phyloP scores from a whole-genome alignment of 1,140 invertebrate genomes.

The Eumaeus atala region DNA sequence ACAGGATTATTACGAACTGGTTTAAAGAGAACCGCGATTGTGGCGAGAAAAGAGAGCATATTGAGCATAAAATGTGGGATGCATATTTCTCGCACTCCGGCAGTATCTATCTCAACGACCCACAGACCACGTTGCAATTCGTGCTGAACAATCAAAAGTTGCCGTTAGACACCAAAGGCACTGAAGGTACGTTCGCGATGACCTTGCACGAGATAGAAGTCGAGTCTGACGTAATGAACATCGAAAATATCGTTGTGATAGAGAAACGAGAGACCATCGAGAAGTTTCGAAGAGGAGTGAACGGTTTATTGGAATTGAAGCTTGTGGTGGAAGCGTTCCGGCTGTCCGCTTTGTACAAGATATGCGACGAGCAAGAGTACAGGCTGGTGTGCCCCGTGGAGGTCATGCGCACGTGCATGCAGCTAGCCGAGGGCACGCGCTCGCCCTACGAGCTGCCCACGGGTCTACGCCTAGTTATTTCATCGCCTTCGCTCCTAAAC shows the following conservation, averaged over 20 bases:
- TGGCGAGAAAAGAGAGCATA: conserved; percentile 51
- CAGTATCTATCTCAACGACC: conserved; percentile 47
- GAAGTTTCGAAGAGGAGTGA: conserved; percentile 45
- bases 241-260: conserved; percentile 47
- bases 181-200: conserved; percentile 46
- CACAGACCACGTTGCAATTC: conserved; percentile 52
- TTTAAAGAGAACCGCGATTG: conserved; percentile 64
- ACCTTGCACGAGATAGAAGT: conserved; percentile 62
- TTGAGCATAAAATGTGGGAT: conserved; percentile 75
- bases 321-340: conserved; percentile 57
- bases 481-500: conserved; percentile 50
- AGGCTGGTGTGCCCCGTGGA: conserved; percentile 53
- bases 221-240: conserved; percentile 61
- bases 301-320: conserved; percentile 47
- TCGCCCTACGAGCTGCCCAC: conserved; percentile 62
- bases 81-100: conserved; percentile 51
- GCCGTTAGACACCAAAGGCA: conserved; percentile 34
- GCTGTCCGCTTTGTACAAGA: conserved; percentile 50
- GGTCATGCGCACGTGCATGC: conserved; percentile 55
- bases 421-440: conserved; percentile 53
- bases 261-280: conserved; percentile 51
- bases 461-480: conserved; percentile 56
- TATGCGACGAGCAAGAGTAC: conserved; percentile 43
- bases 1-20: conserved; percentile 75
- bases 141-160: conserved; percentile 54